Evolutionary conservation across 2,113 vertebrate species (phyloP), one percentile per base, ranked within the genome.

Genomic region (Mirounga angustirostris): DNA sequence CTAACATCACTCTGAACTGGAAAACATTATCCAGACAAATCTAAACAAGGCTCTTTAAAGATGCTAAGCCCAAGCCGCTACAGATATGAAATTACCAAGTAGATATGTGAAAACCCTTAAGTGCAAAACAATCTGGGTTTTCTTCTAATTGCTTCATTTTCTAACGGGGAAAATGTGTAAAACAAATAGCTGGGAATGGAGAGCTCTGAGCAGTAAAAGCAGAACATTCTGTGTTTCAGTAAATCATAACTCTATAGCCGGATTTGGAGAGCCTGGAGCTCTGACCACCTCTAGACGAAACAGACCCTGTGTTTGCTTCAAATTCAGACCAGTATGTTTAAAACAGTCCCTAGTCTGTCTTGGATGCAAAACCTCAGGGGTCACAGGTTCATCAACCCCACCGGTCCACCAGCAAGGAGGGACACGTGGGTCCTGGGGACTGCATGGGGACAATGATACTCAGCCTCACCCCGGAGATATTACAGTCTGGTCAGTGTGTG

Each of bases 151-250:
- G 46, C 91, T 94, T 58, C 50, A 14, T 67, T 63, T 93, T 59
- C 96, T 91, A 95, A 78, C 52, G 81, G 59, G 59, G 33, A 82
- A 91, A 83, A 88, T 21, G 79, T 74, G 46, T 58, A 74, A 87
- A 89, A 73, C 81, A 76, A 82, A 78, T 21, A 86, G 28, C 59
- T 61, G 73, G 36, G 40, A 28, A 59, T 21, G 21, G 14, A 87
- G 73, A 89, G 67, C 79, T 50, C 82, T 30, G 67, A 82, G 91
- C 91, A 36, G 36, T 58, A 54, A 97, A 76, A 67, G 52, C 50
- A 24, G 58, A 58, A 43, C 10, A 7, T 26, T 58, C 22, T 26
- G 43, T 5, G 28, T 82, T 88, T 79, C 78, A 19, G 50, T 52
- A 79, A 85, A 74, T 87, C 59, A 12, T 5, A 1, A 26, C 54